Base-by-base conservation (phyloP, 2,113 vertebrate genomes). In the Zingel zingel region DNA sequence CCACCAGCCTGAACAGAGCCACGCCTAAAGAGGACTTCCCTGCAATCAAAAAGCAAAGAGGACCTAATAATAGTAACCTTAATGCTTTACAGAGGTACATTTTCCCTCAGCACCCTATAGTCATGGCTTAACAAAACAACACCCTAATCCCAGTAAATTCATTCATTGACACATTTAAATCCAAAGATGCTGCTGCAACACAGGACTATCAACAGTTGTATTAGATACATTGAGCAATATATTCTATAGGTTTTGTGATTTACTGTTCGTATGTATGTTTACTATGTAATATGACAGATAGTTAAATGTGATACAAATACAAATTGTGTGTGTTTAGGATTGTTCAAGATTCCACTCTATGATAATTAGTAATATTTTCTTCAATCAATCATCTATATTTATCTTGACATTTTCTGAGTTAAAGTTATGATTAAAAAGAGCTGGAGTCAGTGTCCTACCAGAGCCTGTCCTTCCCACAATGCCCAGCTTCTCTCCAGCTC, bases 391-490 rank as follows among this genome's bases (percentile, higher is more conserved):
- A 15, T 54, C 30, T 13, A 69, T 19, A 67, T 33, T 33, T 33
- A 33, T 61, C 16, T 5, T 14, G 7, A 53, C 19, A 30, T 54
- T 62, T 27, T 25, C 19, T 45, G 5, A 58, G n/a, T n/a, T n/a
- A 72, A 30, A 66, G 14, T 10, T 23, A 62, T 16, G 4, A 33
- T 18, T 23, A 45, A n/a, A 10, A 45, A 13, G 14, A 27, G 13
- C 16, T 23, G 6, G 18, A 23, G 30, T 74, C 19, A 70, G 48
- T 25, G 14, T 45, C 85, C 86, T 91, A 97, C 95, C 96, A 15
- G 95, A 97, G 15, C 93, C 91, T 0, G 94, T 96, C 66, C 95
- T 95, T 89, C 96, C 96, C 36, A 97, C 95, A n/a, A 97, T 96
- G 45, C 96, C 96, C 13, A 97, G 83, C 10, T 95, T 96, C 93